Conservation (phyloP, 2,888 invertebrate genomes). For the Synergus gifuensis region DNA sequence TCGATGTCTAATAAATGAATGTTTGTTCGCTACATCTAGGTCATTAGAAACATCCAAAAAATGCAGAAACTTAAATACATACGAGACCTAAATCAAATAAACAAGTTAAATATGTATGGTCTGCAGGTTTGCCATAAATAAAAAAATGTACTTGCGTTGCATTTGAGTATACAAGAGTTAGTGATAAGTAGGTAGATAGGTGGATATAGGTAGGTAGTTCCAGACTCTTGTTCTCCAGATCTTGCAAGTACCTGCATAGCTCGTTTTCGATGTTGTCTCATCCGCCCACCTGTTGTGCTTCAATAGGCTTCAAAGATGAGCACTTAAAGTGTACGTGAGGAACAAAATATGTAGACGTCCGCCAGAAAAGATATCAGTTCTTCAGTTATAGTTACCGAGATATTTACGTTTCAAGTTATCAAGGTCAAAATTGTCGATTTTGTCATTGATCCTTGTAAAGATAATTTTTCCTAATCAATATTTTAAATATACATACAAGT, state of each 20-base stretch:
- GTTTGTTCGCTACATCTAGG: background rate
- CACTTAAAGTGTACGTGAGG: slow-evolving; percentile 4
- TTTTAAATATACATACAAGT: no score
- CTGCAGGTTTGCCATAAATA: no score
- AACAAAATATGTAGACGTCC: slow-evolving; percentile 2
- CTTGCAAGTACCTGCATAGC: slow-evolving; percentile 2
- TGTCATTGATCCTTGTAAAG: background rate
- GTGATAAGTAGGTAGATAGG: no score
- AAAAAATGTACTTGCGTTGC: no score
- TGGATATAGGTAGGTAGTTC: background rate
- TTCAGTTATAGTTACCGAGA: background rate
- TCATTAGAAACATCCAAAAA: background rate
- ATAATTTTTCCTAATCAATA: no score
- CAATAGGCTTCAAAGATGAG: slow-evolving; percentile 7
- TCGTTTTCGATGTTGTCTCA: slow-evolving; percentile 7
- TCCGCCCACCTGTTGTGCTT: slow-evolving; percentile 7
- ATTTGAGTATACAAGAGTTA: no score
- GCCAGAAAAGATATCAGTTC: background rate
- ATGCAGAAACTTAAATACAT: background rate
- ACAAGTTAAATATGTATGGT: background rate
- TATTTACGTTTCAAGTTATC: background rate
- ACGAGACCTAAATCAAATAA: background rate
- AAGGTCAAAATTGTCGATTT: background rate
- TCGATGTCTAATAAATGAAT: slow-evolving; percentile 1
- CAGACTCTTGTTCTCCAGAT: background rate